Evolutionary conservation across 2,888 invertebrate species (phyloP).

Genomic region (Mimumesa dahlbomi): DNA sequence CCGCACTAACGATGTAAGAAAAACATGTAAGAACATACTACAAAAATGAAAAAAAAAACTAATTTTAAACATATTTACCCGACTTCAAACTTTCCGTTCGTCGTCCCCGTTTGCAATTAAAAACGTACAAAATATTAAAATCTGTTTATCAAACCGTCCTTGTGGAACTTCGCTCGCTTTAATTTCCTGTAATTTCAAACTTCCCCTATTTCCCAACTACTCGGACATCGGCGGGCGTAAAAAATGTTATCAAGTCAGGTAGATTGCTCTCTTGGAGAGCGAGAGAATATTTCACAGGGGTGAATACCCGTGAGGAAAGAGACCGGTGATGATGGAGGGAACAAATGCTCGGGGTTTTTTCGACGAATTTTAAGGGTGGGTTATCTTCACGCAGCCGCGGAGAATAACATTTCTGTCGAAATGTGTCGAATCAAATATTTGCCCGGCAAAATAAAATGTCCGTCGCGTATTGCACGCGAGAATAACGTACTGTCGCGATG

Average conservation of each 20-base stretch:
- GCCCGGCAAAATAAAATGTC: not conserved
- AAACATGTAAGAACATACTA: no score
- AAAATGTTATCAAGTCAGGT: conserved; percentile 35
- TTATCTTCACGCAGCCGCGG: conserved; percentile 20
- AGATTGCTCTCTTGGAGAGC: conserved; percentile 21
- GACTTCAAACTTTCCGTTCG: no score
- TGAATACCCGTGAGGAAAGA: conserved; percentile 22
- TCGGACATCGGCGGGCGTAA: conserved; percentile 6
- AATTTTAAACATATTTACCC: no score
- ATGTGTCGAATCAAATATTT: conserved; percentile 31
- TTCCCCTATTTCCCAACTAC: not conserved
- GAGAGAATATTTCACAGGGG: conserved; percentile 30
- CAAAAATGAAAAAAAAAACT: no score
- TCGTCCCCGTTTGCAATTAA: no score
- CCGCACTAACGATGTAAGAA: no score
- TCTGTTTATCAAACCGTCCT: not conserved
- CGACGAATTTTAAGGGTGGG: conserved; percentile 20
- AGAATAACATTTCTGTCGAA: not conserved
- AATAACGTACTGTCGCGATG: no score
- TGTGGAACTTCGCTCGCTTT: not conserved
- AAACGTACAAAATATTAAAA: not conserved
- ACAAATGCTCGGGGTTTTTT: conserved; percentile 31
- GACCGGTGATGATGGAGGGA: conserved; percentile 2
- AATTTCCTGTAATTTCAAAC: not conserved
- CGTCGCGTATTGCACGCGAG: not conserved